A percentile compares a stretch with the other conserved stretches of the same genome.
phyloP scores from a whole-genome alignment of 2,113 vertebrate species.

The Bos taurus region DNA sequence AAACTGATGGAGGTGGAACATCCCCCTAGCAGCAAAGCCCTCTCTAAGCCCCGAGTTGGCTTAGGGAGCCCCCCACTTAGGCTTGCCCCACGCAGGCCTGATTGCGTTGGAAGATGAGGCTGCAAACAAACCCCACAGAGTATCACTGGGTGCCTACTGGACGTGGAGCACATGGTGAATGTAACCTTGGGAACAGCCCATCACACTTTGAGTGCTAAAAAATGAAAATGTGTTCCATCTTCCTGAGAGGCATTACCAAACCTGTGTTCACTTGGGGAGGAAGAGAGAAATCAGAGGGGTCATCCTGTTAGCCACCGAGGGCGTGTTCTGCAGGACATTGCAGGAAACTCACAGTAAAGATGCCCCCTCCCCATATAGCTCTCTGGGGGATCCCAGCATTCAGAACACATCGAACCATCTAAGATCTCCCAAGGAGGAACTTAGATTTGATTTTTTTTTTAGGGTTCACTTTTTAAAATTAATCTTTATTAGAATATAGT shows the following conservation, averaged over 20 bases:
- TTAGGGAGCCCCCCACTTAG: background rate
- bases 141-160: background rate
- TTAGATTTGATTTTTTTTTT: background rate
- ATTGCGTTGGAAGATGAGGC: background rate
- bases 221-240: background rate
- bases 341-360: background rate
- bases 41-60: background rate
- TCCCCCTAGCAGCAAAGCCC: background rate
- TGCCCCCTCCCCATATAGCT: fast-evolving
- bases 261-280: background rate
- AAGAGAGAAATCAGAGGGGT: background rate
- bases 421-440: background rate
- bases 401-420: background rate
- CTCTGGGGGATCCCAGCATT: background rate
- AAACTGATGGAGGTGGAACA: conserved; percentile 7
- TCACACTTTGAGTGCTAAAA: background rate
- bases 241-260: background rate
- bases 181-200: background rate
- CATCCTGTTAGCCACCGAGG: background rate
- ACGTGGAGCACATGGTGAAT: background rate
- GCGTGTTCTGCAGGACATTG: background rate
- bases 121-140: background rate
- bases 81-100: background rate
- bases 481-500: background rate
- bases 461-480: background rate